Conservation (phyloP, 2,113 vertebrate species). For the Rhegmatorhina hoffmannsi region DNA sequence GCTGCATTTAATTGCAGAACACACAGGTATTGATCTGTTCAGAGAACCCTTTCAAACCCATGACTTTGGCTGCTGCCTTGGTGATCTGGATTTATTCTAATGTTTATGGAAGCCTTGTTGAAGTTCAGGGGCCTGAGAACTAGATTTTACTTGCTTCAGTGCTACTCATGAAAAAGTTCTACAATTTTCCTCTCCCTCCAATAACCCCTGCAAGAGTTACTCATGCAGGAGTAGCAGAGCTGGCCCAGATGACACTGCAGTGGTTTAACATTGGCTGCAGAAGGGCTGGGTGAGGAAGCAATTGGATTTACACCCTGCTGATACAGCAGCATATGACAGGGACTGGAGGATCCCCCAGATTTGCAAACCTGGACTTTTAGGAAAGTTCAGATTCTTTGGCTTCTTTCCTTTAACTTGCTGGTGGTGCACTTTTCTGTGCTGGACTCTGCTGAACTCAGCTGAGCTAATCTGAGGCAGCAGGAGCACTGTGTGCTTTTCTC, state of each 20-base stretch:
- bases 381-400: not conserved
- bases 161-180: not conserved
- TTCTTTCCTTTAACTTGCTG: not conserved
- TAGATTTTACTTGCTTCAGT: not conserved
- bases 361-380: not conserved
- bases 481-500: not conserved
- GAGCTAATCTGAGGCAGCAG: not conserved
- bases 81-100: not conserved
- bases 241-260: not conserved
- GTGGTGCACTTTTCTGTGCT: not conserved
- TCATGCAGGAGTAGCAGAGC: not conserved
- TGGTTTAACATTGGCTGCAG: not conserved
- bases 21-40: not conserved
- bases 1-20: not conserved
- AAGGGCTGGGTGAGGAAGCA: not conserved
- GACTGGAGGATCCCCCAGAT: not conserved
- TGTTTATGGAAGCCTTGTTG: not conserved
- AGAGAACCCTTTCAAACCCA: not conserved
- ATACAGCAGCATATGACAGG: not conserved
- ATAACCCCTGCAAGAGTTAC: not conserved
- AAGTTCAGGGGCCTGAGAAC: not conserved
- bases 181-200: not conserved
- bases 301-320: not conserved
- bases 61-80: not conserved
- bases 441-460: constrained; percentile 18